Base-by-base conservation (phyloP, 2,888 invertebrate genomes). In the Hemithea aestivaria region DNA sequence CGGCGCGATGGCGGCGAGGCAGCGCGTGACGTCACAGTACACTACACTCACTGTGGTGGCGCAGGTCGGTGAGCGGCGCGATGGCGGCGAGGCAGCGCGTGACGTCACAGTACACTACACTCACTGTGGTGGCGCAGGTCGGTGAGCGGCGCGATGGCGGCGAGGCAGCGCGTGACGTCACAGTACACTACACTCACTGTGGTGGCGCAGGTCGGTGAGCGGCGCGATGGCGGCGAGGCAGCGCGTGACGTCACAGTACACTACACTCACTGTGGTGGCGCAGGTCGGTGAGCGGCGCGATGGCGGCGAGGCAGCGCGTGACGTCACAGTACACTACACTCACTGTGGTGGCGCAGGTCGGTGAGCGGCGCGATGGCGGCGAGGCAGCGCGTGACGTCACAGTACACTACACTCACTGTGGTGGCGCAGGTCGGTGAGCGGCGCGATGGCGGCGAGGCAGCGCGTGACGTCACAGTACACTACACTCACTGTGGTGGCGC, bases 291-390 rank as follows among this genome's bases (percentile, higher is more conserved):
- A n/a, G n/a, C n/a, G n/a, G n/a, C n/a, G n/a, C n/a, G n/a, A n/a
- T n/a, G n/a, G n/a, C n/a, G n/a, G n/a, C n/a, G n/a, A n/a, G n/a
- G n/a, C n/a, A n/a, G n/a, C n/a, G n/a, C n/a, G n/a, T n/a, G n/a
- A n/a, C n/a, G n/a, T n/a, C n/a, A n/a, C n/a, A n/a, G n/a, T n/a
- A n/a, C n/a, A n/a, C n/a, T n/a, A n/a, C n/a, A n/a, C n/a, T n/a
- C n/a, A n/a, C n/a, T n/a, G n/a, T 94, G 93, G 63, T 91, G 92
- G 51, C 89, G 87, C 88, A 94, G 95, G 62, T 93, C 93, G 5
- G 94, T 92, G 38, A 96, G 92, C 0, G 96, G 96, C 31, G 96
- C 93, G 7, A 96, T 90, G 27, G 94, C 90, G 23, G 95, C 91
- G 1, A 94, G 93, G 73, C 96, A 96, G 55, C 92, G 90, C 62